phyloP scores from a whole-genome alignment of 2,888 invertebrate genomes.

The Agrilus mali region DNA sequence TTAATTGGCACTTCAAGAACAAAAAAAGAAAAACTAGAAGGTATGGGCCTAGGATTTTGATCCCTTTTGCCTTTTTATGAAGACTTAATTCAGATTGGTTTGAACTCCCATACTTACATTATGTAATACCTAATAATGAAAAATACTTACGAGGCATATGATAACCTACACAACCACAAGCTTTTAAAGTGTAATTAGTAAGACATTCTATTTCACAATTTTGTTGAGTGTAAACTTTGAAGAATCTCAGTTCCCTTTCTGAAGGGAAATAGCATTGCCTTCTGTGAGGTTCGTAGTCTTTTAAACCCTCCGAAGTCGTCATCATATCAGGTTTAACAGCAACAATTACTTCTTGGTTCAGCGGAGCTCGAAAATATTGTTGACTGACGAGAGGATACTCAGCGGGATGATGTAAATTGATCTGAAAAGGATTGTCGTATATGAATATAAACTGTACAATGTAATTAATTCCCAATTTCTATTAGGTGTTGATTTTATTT shows the following conservation, averaged over 20 bases:
- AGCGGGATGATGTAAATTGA: constrained; percentile 55
- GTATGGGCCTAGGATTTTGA: no score
- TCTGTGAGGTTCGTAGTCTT: constrained; percentile 48
- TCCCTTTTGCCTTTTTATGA: no score
- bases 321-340: constrained; percentile 65
- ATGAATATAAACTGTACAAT: no score
- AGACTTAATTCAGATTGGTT: no score
- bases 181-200: constrained; percentile 48
- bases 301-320: constrained; percentile 54
- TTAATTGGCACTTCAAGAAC: no score
- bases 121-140: not conserved
- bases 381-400: constrained; percentile 54
- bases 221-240: constrained; percentile 56
- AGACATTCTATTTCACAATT: constrained; percentile 64
- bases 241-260: constrained; percentile 51
- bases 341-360: constrained; percentile 58
- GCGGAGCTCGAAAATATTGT: constrained; percentile 57
- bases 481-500: no score
- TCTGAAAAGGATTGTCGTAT: no score
- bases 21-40: no score
- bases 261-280: constrained; percentile 57
- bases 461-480: no score
- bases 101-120: no score
- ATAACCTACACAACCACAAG: constrained; percentile 57
- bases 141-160: constrained; percentile 48